A percentile compares a stretch with the other conserved stretches of the same genome.
Conservation (phyloP, 2,888 invertebrate genomes). For the Tetropium fuscum region DNA sequence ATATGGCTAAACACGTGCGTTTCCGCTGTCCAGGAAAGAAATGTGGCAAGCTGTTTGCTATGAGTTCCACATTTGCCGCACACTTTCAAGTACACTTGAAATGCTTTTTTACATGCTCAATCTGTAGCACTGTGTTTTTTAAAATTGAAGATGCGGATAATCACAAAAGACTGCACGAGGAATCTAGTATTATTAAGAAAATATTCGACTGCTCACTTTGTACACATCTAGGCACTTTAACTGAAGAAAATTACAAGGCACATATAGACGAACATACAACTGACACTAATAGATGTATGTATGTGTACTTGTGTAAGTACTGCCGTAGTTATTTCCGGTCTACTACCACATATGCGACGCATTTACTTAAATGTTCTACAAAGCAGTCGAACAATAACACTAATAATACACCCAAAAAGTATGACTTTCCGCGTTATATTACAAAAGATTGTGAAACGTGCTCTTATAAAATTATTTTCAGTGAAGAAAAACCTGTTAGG, state of each 20-base stretch:
- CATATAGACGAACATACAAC: slow-evolving; percentile 57
- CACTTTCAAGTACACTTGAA: slow-evolving; percentile 62
- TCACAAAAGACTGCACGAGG: slow-evolving; percentile 29
- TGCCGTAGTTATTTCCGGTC: slow-evolving; percentile 61
- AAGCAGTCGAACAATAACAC: slow-evolving; percentile 23
- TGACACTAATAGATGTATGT: slow-evolving; percentile 54
- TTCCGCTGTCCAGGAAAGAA: slow-evolving; percentile 59
- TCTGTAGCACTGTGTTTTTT: slow-evolving; percentile 64
- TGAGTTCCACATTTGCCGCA: slow-evolving; percentile 65
- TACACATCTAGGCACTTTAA: slow-evolving; percentile 38
- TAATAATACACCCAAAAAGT: neutral
- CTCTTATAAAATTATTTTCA: slow-evolving; percentile 43
- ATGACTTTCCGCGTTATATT: slow-evolving; percentile 30
- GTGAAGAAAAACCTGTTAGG: slow-evolving; percentile 40
- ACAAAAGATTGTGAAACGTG: slow-evolving; percentile 42
- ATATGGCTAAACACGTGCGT: slow-evolving; percentile 60
- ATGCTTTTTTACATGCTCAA: slow-evolving; percentile 63
- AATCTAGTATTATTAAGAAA: slow-evolving; percentile 32
- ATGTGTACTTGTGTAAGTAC: slow-evolving; percentile 60
- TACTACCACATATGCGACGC: slow-evolving; percentile 55
- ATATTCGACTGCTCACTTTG: slow-evolving; percentile 53
- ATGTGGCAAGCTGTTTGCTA: slow-evolving; percentile 66
- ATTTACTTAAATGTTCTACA: slow-evolving; percentile 52
- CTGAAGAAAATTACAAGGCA: slow-evolving; percentile 41
- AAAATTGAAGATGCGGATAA: slow-evolving; percentile 57